Evolutionary conservation across 2,797 vertebrate genomes (phyloP).

Genomic region (Parotocinclus haroldoi): DNA sequence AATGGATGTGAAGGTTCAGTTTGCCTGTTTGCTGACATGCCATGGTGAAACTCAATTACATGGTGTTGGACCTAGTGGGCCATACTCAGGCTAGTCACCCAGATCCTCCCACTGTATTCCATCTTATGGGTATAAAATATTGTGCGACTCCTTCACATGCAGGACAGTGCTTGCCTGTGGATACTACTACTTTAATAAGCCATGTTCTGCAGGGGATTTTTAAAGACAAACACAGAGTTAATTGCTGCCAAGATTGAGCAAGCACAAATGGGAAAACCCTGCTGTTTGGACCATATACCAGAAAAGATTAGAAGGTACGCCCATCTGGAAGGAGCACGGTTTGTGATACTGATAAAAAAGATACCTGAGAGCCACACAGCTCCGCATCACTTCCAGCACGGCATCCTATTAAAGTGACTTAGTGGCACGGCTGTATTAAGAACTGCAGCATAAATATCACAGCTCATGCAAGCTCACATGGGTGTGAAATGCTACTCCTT

Average conservation of each 20-base stretch:
- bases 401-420: slow-evolving; percentile 39
- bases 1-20: slow-evolving; percentile 9
- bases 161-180: neutral
- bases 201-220: slow-evolving; percentile 37
- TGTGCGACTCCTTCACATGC: slow-evolving; percentile 4
- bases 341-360: slow-evolving; percentile 31
- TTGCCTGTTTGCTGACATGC: slow-evolving; percentile 29
- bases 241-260: slow-evolving; percentile 41
- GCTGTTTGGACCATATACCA: slow-evolving; percentile 23
- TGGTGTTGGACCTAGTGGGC: slow-evolving; percentile 26
- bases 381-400: slow-evolving; percentile 27
- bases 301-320: slow-evolving; percentile 2
- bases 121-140: neutral
- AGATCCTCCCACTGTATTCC: slow-evolving; percentile 1
- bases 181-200: slow-evolving; percentile 33
- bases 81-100: neutral
- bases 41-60: slow-evolving; percentile 39
- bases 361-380: slow-evolving; percentile 32
- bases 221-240: slow-evolving; percentile 49
- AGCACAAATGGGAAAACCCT: slow-evolving; percentile 27
- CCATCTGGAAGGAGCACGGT: slow-evolving; percentile 16
- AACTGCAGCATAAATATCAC: slow-evolving; percentile 22
- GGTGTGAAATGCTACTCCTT: slow-evolving; percentile 6
- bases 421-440: slow-evolving; percentile 35
- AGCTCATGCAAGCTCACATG: slow-evolving; percentile 9